Percentiles rank a stretch among this genome's conserved stretches.
Evolutionary conservation across 1,140 invertebrate species (phyloP).

Genomic region (Mizuhopecten yessoensis): DNA sequence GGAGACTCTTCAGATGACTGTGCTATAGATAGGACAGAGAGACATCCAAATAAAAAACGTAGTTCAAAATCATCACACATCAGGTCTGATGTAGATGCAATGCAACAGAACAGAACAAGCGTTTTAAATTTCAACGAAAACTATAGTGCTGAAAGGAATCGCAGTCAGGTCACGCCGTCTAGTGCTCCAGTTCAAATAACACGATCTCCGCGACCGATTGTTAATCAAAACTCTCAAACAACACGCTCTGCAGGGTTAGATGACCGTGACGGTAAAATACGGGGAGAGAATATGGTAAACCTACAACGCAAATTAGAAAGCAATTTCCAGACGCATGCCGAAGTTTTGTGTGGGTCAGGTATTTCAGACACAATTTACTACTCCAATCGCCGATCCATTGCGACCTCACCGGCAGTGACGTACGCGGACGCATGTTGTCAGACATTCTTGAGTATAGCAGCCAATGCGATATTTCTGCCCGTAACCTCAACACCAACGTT

Average conservation of each 20-base stretch:
- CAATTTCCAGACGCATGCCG: neutral
- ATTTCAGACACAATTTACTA: conserved; percentile 2
- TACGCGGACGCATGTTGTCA: neutral
- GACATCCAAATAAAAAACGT: neutral
- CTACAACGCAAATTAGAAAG: neutral
- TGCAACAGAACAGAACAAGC: neutral
- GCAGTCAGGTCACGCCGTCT: neutral
- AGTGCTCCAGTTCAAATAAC: neutral
- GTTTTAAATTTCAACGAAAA: conserved; percentile 9
- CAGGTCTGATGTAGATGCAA: neutral
- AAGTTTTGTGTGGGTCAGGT: neutral
- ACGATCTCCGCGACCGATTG: neutral
- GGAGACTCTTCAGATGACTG: neutral
- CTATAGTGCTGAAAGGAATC: neutral
- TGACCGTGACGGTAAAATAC: neutral
- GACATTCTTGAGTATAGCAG: neutral
- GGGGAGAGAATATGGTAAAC: neutral
- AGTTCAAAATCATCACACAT: neutral
- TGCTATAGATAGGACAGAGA: neutral
- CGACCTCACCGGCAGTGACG: neutral
- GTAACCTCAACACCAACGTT: neutral
- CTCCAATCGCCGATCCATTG: neutral
- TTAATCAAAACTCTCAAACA: neutral
- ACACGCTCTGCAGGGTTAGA: neutral
- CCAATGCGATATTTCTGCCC: neutral